These are phyloP conservation scores for Phytoseiulus persimilis DNA, from an alignment of 2,888 invertebrate genomes.

Conservation along the genomic window DNA sequence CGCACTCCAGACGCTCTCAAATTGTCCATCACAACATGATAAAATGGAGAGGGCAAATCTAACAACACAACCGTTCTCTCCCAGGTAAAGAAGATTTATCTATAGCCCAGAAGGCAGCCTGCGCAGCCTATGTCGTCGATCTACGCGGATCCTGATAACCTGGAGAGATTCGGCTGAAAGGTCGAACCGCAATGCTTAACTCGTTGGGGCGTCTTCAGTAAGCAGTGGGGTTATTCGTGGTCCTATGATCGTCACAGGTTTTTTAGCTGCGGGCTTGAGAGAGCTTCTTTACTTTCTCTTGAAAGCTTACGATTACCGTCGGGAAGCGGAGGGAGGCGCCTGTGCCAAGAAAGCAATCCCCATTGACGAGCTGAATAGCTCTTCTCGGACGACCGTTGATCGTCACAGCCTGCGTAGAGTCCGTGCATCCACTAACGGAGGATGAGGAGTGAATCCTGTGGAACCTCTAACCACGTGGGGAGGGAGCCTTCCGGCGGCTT, in stretches of 20 bases:
- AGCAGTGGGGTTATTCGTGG: no score
- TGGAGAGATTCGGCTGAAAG: conserved; percentile 19
- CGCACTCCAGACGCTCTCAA: no score
- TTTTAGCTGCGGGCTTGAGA: background rate
- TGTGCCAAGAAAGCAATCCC: background rate
- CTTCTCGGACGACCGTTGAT: no score
- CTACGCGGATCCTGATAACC: conserved; percentile 28
- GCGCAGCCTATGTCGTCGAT: conserved; percentile 33
- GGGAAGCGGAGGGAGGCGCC: background rate
- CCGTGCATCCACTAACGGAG: no score
- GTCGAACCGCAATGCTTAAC: background rate
- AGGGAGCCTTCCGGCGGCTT: no score
- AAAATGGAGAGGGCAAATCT: no score
- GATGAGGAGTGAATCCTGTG: no score
- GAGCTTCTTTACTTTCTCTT: background rate
- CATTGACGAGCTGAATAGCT: background rate
- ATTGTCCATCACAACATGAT: no score
- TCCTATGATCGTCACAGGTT: no score
- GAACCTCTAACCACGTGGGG: no score
- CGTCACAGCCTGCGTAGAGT: no score
- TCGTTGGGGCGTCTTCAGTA: no score
- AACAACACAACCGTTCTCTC: background rate
- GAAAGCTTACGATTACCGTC: background rate
- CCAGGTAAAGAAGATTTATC: conserved; percentile 38
- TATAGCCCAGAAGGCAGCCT: conserved; percentile 11